Conservation (phyloP, 1,140 invertebrate genomes). For the Bombus pyrosoma region DNA sequence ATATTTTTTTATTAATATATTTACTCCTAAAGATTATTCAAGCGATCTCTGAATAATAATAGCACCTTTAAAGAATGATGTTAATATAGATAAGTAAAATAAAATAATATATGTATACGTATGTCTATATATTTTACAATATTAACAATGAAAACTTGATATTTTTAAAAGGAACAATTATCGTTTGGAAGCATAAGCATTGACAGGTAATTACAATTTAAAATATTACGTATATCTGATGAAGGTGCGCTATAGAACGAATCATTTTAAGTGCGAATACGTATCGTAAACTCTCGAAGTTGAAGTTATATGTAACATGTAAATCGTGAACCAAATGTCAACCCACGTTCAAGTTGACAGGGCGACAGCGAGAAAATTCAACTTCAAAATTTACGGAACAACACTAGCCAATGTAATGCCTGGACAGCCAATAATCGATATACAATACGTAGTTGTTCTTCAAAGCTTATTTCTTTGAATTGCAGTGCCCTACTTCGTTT, state of each 20-base stretch:
- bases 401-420: slow-evolving; percentile 53
- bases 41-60: neutral
- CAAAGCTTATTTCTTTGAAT: neutral
- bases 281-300: no score
- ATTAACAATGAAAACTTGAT: neutral
- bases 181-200: neutral
- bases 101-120: neutral
- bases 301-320: no score
- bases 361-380: slow-evolving; percentile 36
- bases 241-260: neutral
- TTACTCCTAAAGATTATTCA: no score
- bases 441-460: slow-evolving; percentile 47
- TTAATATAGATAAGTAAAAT: neutral
- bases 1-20: no score
- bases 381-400: slow-evolving; percentile 59
- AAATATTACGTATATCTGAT: neutral
- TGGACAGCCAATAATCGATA: slow-evolving; percentile 64
- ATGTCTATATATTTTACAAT: no score
- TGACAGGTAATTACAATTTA: neutral
- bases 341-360: slow-evolving; percentile 45
- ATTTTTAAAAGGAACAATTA: neutral
- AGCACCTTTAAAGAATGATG: neutral
- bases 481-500: neutral
- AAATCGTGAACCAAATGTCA: slow-evolving; percentile 45
- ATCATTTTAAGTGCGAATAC: neutral